Conservation (phyloP, 2,797 vertebrate species). For the Botia almorhae region DNA sequence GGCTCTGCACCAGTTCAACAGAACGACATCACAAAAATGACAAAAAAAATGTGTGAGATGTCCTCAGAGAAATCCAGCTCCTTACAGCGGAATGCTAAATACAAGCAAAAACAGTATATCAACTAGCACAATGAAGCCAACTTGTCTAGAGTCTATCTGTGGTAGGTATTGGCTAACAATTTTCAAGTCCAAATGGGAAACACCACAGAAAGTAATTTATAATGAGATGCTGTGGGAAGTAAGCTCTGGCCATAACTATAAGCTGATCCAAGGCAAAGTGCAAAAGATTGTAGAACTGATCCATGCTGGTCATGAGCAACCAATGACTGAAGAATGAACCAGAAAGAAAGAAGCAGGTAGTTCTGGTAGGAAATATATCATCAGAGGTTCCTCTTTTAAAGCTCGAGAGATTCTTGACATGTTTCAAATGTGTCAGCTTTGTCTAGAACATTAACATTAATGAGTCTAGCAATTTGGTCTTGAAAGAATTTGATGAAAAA, state of each 20-base stretch:
- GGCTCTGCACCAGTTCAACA: not conserved
- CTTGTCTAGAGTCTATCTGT: not conserved
- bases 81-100: not conserved
- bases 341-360: no score
- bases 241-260: constrained; percentile 10
- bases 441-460: no score
- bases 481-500: no score
- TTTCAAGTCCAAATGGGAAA: constrained; percentile 11
- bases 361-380: no score
- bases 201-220: not conserved
- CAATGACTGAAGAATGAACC: not conserved
- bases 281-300: not conserved
- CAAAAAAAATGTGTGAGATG: constrained; percentile 3
- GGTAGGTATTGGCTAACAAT: not conserved
- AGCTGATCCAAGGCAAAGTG: not conserved
- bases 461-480: no score
- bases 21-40: not conserved
- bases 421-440: no score
- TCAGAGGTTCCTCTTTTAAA: no score
- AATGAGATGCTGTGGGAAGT: not conserved
- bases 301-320: not conserved
- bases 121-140: not conserved
- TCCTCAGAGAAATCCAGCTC: not conserved
- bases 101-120: not conserved
- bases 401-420: no score